Base-by-base conservation (phyloP, 2,797 vertebrate genomes). In the Lacerta agilis region DNA sequence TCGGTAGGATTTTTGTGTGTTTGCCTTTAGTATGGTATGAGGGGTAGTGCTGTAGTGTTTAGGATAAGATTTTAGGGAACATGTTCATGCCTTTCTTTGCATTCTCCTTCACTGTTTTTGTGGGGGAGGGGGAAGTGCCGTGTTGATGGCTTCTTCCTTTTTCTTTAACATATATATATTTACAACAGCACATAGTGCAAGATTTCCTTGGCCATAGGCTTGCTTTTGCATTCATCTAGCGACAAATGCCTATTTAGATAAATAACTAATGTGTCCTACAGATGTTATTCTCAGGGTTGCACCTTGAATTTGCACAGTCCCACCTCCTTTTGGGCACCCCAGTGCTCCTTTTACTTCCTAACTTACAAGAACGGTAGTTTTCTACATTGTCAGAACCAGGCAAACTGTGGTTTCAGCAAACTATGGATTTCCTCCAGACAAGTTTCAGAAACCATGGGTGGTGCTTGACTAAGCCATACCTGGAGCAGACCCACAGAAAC, bases 1-100 rank as follows among this genome's bases (percentile, higher is more conserved):
- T 91, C 20, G 80, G 91, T 71, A 82, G n/a, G 83, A 92, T 55
- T 58, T 86, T 33, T 88, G 3, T 87, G 82, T 72, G 36, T 87
- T 5, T 88, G 83, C 66, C 88, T 55, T 86, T 8, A 91, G 36
- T 58, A 20, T 69, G 20, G 61, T 64, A 18, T 64, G 61, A 18
- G 61, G 2, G 77, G 58, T 45, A 79, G 86, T 86, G 3, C 27
- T 88, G 90, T 82, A 58, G 29, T 92, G 61, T 88, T 93, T 75
- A 49, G 79, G 84, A 88, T 72, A 9, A 73, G 20, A 64, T 88
- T 85, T 78, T 3, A 89, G 67, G 33, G 64, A 33, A 67, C 15
- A 25, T 49, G 67, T 18, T 29, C 43, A 27, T 3, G 15, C 18
- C n/a, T 69, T 79, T 79, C 64, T 79, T 69, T 69, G 43, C 38